Evolutionary conservation across 2,888 invertebrate genomes (phyloP).

Genomic region (Syritta pipiens): DNA sequence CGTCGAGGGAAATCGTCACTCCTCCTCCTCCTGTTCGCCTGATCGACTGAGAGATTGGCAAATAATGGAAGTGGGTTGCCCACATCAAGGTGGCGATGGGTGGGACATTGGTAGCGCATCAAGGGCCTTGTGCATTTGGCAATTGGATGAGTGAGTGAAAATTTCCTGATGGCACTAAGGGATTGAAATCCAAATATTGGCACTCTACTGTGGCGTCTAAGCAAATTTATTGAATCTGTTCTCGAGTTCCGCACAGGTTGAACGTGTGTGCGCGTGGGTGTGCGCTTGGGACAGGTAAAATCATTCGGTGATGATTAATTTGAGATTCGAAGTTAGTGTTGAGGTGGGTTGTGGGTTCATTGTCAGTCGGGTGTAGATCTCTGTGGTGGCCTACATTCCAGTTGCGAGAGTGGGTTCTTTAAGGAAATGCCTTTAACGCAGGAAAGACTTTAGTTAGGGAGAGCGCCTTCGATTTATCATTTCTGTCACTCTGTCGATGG

Average conservation of each 20-base stretch:
- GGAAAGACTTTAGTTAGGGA: no score
- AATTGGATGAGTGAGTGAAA: slow-evolving; percentile 59
- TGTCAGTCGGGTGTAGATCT: no score
- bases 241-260: slow-evolving; percentile 2
- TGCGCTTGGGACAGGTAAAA: not conserved
- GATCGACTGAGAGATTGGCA: slow-evolving; percentile 29
- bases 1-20: slow-evolving; percentile 7
- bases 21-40: not conserved
- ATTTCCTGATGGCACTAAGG: slow-evolving; percentile 59
- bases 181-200: slow-evolving; percentile 59
- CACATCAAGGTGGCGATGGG: not conserved
- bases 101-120: not conserved
- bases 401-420: no score
- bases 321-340: not conserved
- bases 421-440: no score
- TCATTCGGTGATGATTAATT: slow-evolving; percentile 2
- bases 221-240: slow-evolving; percentile 51
- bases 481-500: no score
- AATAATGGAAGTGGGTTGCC: slow-evolving; percentile 60
- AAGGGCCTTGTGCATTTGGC: slow-evolving; percentile 53
- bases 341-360: no score
- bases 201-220: slow-evolving; percentile 37
- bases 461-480: no score
- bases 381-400: no score
- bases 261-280: not conserved